These are phyloP conservation scores for Dipodomys merriami DNA, from an alignment of 2,113 vertebrate genomes.

Conservation along the genomic window DNA sequence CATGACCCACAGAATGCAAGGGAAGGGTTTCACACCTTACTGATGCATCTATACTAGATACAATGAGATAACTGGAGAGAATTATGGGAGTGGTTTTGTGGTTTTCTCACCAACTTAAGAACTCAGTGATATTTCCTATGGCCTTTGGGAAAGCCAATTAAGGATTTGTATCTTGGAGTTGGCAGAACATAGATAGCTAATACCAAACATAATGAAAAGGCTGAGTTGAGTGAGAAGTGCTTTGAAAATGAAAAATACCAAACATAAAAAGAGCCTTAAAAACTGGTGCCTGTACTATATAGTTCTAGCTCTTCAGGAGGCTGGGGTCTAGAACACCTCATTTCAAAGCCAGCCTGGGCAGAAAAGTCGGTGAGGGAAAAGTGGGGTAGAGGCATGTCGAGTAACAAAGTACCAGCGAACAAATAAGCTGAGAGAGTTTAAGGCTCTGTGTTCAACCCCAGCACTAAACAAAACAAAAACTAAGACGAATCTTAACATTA, in stretches of 20 bases:
- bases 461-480: too few relatives aligned
- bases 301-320: too few relatives aligned
- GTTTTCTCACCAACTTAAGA: conserved; percentile 32
- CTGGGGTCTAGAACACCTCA: too few relatives aligned
- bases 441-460: too few relatives aligned
- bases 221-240: conserved; percentile 46
- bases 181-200: conserved; percentile 20
- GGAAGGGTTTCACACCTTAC: background rate
- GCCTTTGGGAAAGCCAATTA: conserved; percentile 48
- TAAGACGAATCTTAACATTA: too few relatives aligned
- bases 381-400: too few relatives aligned
- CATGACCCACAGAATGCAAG: conserved; percentile 47
- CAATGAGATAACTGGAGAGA: conserved; percentile 39
- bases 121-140: conserved; percentile 38
- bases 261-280: conserved; percentile 12
- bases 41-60: conserved; percentile 27
- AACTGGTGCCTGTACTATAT: background rate
- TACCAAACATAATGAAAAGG: conserved; percentile 42
- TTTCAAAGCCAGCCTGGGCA: too few relatives aligned
- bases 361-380: too few relatives aligned
- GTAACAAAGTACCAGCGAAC: too few relatives aligned
- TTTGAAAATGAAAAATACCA: conserved; percentile 61
- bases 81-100: conserved; percentile 39
- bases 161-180: conserved; percentile 53
- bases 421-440: too few relatives aligned